phyloP scores from a whole-genome alignment of 2,113 vertebrate genomes.

The Rynchops niger region DNA sequence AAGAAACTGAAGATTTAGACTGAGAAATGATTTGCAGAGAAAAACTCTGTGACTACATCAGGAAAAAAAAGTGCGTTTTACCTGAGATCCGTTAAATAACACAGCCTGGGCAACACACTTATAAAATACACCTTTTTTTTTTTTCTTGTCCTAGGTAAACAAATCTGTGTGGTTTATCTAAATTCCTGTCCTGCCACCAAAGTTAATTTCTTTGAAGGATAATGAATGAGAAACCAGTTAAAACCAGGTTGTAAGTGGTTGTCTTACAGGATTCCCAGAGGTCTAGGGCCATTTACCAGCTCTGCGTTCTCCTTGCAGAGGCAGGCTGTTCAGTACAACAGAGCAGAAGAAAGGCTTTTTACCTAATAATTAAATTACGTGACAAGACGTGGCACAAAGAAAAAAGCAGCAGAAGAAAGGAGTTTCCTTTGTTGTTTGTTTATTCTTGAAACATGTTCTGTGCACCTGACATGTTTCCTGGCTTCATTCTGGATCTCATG shows the following conservation, averaged over 20 bases:
- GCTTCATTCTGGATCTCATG: neutral
- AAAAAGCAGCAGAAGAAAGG: neutral
- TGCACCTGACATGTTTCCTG: conserved; percentile 35
- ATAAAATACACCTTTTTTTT: neutral
- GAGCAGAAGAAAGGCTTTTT: neutral
- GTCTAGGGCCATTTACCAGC: neutral
- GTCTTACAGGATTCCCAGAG: neutral
- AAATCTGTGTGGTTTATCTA: neutral
- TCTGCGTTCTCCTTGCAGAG: neutral
- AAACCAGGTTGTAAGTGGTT: neutral
- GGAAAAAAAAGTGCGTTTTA: neutral
- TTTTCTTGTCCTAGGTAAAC: neutral
- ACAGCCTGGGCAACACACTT: neutral
- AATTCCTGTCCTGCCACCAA: neutral
- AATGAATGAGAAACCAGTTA: neutral
- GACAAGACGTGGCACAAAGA: neutral
- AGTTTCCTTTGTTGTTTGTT: conserved; percentile 18
- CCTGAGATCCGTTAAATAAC: neutral
- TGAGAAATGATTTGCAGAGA: conserved; percentile 12
- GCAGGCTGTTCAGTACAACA: neutral
- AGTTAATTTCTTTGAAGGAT: neutral
- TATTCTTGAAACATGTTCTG: neutral
- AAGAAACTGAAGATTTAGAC: conserved; percentile 40
- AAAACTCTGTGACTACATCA: neutral
- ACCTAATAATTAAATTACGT: neutral